Percentiles rank a stretch among this genome's conserved stretches.
These are phyloP conservation scores for Microcaecilia unicolor DNA, from an alignment of 2,797 vertebrate genomes.

Conservation along the genomic window DNA sequence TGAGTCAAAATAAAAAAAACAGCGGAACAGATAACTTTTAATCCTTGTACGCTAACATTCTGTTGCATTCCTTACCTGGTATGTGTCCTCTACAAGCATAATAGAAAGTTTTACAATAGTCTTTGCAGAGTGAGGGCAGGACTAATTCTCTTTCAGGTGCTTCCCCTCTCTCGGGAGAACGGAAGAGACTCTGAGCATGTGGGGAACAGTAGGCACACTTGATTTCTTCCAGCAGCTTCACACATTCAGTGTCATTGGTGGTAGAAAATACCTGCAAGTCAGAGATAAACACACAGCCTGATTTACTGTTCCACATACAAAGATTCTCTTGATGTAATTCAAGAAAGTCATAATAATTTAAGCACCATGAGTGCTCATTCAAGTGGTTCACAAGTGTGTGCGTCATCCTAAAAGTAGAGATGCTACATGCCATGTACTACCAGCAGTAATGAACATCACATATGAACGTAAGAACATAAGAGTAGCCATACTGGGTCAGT, in stretches of 20 bases:
- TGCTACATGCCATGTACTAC: no score
- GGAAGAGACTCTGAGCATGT: slow-evolving; percentile 90
- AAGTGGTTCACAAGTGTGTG: background rate
- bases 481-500: no score
- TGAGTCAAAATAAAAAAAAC: no score
- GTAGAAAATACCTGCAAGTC: slow-evolving; percentile 83
- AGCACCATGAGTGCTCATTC: background rate
- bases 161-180: slow-evolving; percentile 71
- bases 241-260: slow-evolving; percentile 95
- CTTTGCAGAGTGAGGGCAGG: slow-evolving; percentile 86
- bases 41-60: no score
- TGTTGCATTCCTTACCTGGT: slow-evolving; percentile 77
- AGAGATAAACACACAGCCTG: slow-evolving; percentile 31
- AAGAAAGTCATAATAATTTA: background rate
- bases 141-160: slow-evolving; percentile 73
- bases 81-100: slow-evolving; percentile 92
- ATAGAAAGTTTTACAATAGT: slow-evolving; percentile 97
- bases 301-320: slow-evolving; percentile 2
- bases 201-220: slow-evolving; percentile 94
- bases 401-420: background rate
- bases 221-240: slow-evolving; percentile 92
- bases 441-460: no score
- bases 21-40: no score
- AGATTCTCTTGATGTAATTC: background rate
- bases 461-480: no score